Base-by-base conservation (phyloP, 2,797 vertebrate genomes). In the Poeciliopsis paucimaculata region DNA sequence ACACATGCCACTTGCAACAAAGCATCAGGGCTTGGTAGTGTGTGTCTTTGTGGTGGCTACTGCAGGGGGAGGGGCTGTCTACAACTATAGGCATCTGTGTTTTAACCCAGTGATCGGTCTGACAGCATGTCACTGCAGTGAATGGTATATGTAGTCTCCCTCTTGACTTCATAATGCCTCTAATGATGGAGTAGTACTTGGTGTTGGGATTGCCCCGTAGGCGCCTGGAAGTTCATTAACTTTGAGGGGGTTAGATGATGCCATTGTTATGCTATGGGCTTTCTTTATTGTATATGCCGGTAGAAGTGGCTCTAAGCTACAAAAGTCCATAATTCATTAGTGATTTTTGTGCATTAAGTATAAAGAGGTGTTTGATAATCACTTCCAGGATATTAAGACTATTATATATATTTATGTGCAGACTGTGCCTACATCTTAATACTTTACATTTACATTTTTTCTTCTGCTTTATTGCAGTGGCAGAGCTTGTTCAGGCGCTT, bases 11-110 rank as follows among this genome's bases (percentile, higher is more conserved):
- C 77, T 89, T 90, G 79, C 82, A 93, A 92, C 90, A 92, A 93
- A 93, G 89, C 83, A 15, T 89, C 86, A 76, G 86, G 84, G 87
- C 68, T 77, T 82, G 84, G 78, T 77, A 77, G 83, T 82, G 75
- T 83, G 87, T 80, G 79, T 81, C 82, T 89, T 86, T 90, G 86
- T 91, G 89, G 83, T 87, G 86, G 82, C 83, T 88, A 78, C 71
- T 66, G 84, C 84, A 77, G 85, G 91, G 91, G 92, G 91, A 91
- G 86, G 92, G 91, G 91, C 86, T 93, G 93, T 94, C 92, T 89
- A 64, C 88, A 91, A 90, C 88, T 86, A 91, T 92, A 92, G 91
- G 79, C 82, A 15, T 91, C 90, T 91, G 89, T 89, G 88, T 89
- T 91, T 87, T 84, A 87, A 86, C 79, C 86, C 45, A 36, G 87